Percentiles rank a stretch among this genome's conserved stretches.
Conservation (phyloP, 2,113 vertebrate species). For the Rallus limicola region DNA sequence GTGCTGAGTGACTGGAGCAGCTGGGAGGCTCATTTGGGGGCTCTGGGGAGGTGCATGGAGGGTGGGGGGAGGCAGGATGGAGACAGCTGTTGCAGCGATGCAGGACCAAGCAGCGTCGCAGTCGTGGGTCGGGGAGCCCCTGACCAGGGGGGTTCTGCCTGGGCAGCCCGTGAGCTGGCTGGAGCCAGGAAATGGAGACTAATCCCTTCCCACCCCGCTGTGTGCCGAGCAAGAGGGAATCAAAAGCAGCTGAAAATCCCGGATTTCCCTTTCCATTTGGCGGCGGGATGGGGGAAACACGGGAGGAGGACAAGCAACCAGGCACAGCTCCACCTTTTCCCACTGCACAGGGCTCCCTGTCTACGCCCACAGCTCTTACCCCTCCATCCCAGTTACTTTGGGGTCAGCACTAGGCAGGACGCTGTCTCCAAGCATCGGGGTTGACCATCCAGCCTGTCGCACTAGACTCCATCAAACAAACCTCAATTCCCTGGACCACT, state of each 20-base stretch:
- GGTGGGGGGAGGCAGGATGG: background rate
- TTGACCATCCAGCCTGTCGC: background rate
- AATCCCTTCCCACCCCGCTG: conserved; percentile 9
- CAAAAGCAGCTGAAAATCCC: conserved; percentile 40
- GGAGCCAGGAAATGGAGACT: background rate
- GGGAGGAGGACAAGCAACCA: rapidly evolving
- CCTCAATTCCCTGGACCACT: background rate
- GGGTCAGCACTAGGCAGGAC: background rate
- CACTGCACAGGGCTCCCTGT: rapidly evolving
- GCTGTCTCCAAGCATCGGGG: rapidly evolving
- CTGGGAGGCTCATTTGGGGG: background rate
- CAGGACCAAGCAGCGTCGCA: background rate
- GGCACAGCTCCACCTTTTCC: background rate
- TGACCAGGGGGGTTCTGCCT: rapidly evolving
- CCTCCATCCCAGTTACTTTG: background rate
- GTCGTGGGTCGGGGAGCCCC: background rate
- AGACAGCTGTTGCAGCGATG: background rate
- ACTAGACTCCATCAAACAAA: background rate
- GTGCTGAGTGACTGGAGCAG: background rate
- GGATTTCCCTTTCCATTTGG: conserved; percentile 32
- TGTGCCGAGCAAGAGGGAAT: background rate
- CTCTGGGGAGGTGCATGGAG: background rate
- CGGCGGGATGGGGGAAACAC: background rate
- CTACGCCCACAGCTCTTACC: background rate
- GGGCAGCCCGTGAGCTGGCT: background rate